Evolutionary conservation across 2,888 invertebrate genomes (phyloP).

Genomic region (Drosophila anomalata): DNA sequence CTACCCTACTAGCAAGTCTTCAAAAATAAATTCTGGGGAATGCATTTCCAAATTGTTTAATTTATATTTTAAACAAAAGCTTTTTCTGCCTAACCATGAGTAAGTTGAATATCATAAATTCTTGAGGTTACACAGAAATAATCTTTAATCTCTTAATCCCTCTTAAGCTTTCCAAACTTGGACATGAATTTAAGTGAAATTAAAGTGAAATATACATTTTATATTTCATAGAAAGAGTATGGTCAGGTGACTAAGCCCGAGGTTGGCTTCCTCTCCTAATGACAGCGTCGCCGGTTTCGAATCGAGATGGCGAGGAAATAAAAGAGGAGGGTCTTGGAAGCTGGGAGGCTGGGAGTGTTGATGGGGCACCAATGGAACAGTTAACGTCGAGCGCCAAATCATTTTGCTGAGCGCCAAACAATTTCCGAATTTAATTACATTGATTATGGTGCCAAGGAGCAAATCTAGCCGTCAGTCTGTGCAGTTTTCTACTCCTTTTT

Average conservation of each 20-base stretch:
- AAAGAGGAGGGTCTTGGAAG: constrained; percentile 12
- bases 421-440: constrained; percentile 68
- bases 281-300: constrained; percentile 37
- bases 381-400: constrained; percentile 51
- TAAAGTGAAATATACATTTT: not conserved
- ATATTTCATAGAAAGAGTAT: constrained; percentile 4
- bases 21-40: not conserved
- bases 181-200: too few species aligned
- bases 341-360: constrained; percentile 21
- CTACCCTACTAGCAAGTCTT: not conserved
- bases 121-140: not conserved
- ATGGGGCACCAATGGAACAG: constrained; percentile 41
- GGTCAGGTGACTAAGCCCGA: not conserved
- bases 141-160: not conserved
- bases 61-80: not conserved
- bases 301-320: constrained; percentile 14
- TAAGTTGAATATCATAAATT: not conserved
- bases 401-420: constrained; percentile 49
- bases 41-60: not conserved
- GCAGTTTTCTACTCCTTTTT: not conserved
- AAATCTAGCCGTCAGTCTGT: constrained; percentile 15
- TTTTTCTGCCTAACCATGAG: not conserved
- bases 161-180: not conserved
- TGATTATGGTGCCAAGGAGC: constrained; percentile 43
- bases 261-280: constrained; percentile 28